Evolutionary conservation across 2,888 invertebrate species (phyloP), one percentile per base, ranked within the genome.

Genomic region (Agriopis leucophaearia): DNA sequence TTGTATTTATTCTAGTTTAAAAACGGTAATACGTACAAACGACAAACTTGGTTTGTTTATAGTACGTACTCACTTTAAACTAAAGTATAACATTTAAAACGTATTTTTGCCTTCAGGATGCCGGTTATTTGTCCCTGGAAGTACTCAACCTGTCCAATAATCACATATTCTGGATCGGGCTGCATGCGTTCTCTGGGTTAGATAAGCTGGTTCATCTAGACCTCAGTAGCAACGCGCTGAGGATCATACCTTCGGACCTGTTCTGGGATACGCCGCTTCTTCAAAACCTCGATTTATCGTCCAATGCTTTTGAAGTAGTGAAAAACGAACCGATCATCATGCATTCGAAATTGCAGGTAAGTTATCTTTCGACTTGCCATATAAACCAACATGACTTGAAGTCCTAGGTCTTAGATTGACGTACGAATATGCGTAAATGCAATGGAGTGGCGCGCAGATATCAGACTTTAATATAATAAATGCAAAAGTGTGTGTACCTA

Each of bases 171-270:
- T 95, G 95, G 81, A 94, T 96, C 56, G 95, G 95, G 10, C 82
- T 95, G 61, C 94, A 96, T 73, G 95, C 95, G 0, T 96, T 96
- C 78, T 83, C 90, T 0, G 93, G 94, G 0, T 72, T 96, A 63
- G 86, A 90, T 4, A 85, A 90, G 13, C 82, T 96, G 18, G 83
- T 85, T 51, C 91, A 92, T 12, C 79, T 96, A 62, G 95, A 96
- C 83, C 87, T 96, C 40, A 95, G 96, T 54, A 94, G 92, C 76
- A 96, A 96, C 78, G 92, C 95, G 36, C 84, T 96, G 59, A 92
- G 96, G 78, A 94, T 93, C 68, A 85, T 96, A 42, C 82, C 92
- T 0, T 87, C 90, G 0, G 94, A 95, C 70, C 82, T 96, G 64
- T 95, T 96, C 75, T 94, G 94, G 85, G 90, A 94, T 45, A 95